These are phyloP conservation scores for Drosophila recens DNA, from an alignment of 2,888 invertebrate species.

Conservation along the genomic window DNA sequence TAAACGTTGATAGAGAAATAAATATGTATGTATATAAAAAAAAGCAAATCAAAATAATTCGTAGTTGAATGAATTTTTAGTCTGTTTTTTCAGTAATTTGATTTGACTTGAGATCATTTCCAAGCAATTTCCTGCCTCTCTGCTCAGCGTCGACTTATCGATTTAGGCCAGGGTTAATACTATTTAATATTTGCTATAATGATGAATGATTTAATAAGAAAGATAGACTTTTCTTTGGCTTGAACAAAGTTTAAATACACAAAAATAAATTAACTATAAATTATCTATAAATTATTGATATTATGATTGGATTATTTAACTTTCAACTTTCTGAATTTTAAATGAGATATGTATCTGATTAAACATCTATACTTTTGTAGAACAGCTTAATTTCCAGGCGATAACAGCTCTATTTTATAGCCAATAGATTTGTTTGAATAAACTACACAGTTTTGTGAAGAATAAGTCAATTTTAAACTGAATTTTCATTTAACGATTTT, in stretches of 20 bases:
- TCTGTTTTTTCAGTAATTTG: constrained; percentile 35
- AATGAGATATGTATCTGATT: too few relatives aligned
- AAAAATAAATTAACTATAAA: too few relatives aligned
- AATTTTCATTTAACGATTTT: too few relatives aligned
- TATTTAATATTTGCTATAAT: neutral
- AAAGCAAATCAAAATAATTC: constrained; percentile 42
- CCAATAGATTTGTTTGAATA: too few relatives aligned
- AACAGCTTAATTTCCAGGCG: too few relatives aligned
- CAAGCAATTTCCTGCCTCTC: constrained; percentile 25
- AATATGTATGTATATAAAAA: neutral
- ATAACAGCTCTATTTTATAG: too few relatives aligned
- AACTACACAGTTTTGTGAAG: too few relatives aligned
- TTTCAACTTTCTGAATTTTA: too few relatives aligned
- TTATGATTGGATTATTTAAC: too few relatives aligned
- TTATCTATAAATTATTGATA: too few relatives aligned
- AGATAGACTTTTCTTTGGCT: neutral
- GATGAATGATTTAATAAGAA: constrained; percentile 31
- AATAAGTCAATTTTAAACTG: too few relatives aligned
- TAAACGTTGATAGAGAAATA: constrained; percentile 21
- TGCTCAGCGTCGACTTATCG: constrained; percentile 30
- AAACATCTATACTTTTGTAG: too few relatives aligned
- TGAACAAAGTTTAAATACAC: neutral
- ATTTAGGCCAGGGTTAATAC: constrained; percentile 46
- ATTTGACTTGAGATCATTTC: constrained; percentile 44
- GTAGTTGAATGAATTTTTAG: constrained; percentile 58